These are phyloP conservation scores for Elephantulus edwardii DNA, from an alignment of 2,113 vertebrate species.

Conservation along the genomic window DNA sequence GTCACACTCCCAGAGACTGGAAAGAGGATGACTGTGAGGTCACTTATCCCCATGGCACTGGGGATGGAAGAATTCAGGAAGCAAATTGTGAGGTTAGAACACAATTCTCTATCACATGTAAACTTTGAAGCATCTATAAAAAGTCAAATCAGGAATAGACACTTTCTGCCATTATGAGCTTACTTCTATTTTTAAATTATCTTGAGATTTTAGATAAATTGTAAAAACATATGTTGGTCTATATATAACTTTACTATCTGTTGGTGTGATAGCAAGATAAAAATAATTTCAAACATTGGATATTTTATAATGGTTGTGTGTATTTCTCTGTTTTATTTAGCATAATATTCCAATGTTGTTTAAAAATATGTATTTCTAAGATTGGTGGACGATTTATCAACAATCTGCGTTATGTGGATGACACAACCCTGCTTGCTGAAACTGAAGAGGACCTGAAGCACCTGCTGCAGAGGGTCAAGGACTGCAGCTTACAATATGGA, in stretches of 20 bases:
- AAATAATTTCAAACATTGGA: background rate
- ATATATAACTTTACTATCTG: background rate
- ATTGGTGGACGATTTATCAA: too few species aligned
- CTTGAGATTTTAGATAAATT: background rate
- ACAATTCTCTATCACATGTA: background rate
- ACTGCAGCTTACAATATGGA: too few species aligned
- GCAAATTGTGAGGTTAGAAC: background rate
- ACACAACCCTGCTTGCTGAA: too few species aligned
- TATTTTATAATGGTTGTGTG: background rate
- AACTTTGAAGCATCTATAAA: background rate
- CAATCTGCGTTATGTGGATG: too few species aligned
- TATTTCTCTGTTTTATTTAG: constrained; percentile 11
- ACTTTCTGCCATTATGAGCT: background rate
- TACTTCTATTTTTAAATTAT: constrained; percentile 19
- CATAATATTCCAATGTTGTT: background rate
- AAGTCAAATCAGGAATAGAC: background rate
- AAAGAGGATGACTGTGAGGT: too few species aligned
- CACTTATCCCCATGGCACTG: background rate
- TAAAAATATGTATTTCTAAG: background rate
- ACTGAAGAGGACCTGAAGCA: too few species aligned
- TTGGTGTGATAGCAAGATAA: background rate
- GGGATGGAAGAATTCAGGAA: background rate
- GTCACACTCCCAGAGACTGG: too few species aligned
- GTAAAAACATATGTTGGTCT: background rate
- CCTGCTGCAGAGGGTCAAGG: too few species aligned